Conservation (phyloP, 2,797 vertebrate genomes). For the Gastrophryne carolinensis region DNA sequence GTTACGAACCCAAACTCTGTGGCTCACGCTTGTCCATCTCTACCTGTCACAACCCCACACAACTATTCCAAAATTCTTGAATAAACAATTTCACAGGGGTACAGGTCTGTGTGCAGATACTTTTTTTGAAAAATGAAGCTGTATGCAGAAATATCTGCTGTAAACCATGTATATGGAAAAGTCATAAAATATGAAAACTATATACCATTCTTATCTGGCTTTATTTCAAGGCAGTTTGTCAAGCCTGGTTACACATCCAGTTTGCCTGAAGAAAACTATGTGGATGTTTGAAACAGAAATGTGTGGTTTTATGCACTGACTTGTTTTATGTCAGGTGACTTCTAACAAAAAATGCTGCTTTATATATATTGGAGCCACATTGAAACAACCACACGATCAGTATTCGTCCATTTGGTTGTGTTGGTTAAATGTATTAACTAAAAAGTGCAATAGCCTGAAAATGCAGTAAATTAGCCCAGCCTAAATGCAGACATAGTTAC, state of each 20-base stretch:
- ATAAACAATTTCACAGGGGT: too few species aligned
- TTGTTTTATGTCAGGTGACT: slow-evolving; percentile 69
- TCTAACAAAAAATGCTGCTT: slow-evolving; percentile 65
- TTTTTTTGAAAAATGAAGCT: too few species aligned
- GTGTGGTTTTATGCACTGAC: slow-evolving; percentile 61
- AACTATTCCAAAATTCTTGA: background rate
- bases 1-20: too few species aligned
- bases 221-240: slow-evolving; percentile 67
- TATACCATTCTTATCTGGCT: slow-evolving; percentile 61
- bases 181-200: background rate
- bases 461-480: too few species aligned
- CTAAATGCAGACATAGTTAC: too few species aligned
- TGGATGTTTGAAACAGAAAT: slow-evolving; percentile 57
- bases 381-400: background rate
- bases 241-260: slow-evolving; percentile 68
- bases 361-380: slow-evolving; percentile 58
- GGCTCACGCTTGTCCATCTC: too few species aligned
- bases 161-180: background rate
- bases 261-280: slow-evolving; percentile 65
- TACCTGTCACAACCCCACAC: too few species aligned
- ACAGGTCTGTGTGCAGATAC: too few species aligned
- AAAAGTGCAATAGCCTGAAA: too few species aligned
- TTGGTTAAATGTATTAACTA: too few species aligned
- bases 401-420: background rate
- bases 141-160: background rate